Base-by-base conservation (phyloP, 2,797 vertebrate genomes). In the Toxotes lorentzi region DNA sequence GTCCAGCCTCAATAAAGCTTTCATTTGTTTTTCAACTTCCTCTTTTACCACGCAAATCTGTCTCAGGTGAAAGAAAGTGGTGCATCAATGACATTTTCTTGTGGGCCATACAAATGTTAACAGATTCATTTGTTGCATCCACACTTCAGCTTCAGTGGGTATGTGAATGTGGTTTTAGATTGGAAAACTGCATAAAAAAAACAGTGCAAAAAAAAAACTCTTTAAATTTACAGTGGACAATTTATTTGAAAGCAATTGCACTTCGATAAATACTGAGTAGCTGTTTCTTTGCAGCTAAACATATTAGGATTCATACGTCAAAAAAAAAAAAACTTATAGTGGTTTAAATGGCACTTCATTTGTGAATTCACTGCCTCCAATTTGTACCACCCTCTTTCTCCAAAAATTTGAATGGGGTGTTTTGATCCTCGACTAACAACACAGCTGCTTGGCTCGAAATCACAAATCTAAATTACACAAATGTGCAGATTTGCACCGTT, bases 351-450 rank as follows among this genome's bases (percentile, higher is more conserved):
- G 21, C 12, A 30, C 8, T 12, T 0, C 40, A 47, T 34, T 54
- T 38, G 23, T 30, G 9, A 60, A 38, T 48, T 41, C 6, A 32
- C 34, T 45, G 21, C 51, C 19, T 30, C 51, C 19, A 45, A 53
- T 45, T 6, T 5, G 51, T 50, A 35, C 21, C 38, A 38, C 38
- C 38, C 7, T 47, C 23, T 30, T 58, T 57, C 14, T 70, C 59
- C 17, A 48, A 60, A 48, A 12, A 30, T 59, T 30, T 50, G 38
- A n/a, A 21, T 34, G n/a, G 9, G 21, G 13, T 54, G 51, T 73
- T 81, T 70, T 76, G n/a, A 14, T 58, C 32, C 40, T 59, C 53
- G 11, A 1, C 47, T 32, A 51, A 24, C 24, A 65, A 47, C 43
- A 19, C 16, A 14, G 8, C n/a, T 12, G 10, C 1, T 50, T 64